Evolutionary conservation across 2,113 vertebrate species (phyloP).

Genomic region (Camelus dromedarius): DNA sequence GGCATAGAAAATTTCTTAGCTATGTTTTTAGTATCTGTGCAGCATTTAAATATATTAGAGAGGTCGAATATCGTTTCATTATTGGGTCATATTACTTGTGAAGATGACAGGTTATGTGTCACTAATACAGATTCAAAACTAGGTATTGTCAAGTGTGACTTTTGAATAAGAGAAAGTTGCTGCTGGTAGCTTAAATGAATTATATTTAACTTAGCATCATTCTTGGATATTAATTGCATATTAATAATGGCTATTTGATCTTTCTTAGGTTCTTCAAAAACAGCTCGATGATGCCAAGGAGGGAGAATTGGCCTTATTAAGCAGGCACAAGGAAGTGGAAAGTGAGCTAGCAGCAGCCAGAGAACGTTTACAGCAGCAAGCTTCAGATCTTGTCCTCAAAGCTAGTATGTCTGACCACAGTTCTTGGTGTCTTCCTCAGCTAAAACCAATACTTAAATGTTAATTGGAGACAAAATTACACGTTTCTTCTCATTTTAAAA

Average conservation of each 20-base stretch:
- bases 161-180: background rate
- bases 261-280: conserved; percentile 94
- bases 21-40: background rate
- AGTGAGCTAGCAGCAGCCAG: conserved; percentile 96
- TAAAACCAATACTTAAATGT: conserved; percentile 24
- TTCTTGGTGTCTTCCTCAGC: conserved; percentile 48
- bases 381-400: conserved; percentile 98
- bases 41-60: background rate
- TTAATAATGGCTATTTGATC: conserved; percentile 70
- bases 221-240: conserved; percentile 35
- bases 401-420: conserved; percentile 93
- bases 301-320: conserved; percentile 95
- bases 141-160: background rate
- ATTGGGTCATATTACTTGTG: background rate
- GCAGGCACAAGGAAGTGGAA: conserved; percentile 97
- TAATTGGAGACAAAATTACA: conserved; percentile 29
- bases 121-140: background rate
- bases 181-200: conserved; percentile 15
- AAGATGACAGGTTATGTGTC: background rate
- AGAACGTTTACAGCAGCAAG: conserved; percentile 97
- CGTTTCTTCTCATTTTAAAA: conserved; percentile 1
- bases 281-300: conserved; percentile 97
- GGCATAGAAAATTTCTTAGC: background rate
- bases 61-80: background rate
- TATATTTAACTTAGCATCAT: conserved; percentile 12